Percentiles rank a stretch among this genome's conserved stretches.
Conservation (phyloP, 2,797 vertebrate species). For the Apogon hyalosoma region DNA sequence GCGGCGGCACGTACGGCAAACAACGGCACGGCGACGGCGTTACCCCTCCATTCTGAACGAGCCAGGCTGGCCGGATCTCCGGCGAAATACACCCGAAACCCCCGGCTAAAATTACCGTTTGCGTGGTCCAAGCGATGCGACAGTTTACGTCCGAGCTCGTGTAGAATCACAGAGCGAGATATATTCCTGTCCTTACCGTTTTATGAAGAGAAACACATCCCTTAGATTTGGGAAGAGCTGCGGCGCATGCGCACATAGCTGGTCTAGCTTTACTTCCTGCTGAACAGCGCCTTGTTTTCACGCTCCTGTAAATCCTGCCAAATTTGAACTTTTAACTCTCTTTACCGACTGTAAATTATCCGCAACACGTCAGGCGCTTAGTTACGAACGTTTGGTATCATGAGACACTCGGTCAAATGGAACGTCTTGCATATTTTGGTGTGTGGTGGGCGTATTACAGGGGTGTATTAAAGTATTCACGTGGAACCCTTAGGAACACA, state of each 20-base stretch:
- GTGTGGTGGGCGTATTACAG: no score
- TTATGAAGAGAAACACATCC: slow-evolving; percentile 81
- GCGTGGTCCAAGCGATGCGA: neutral
- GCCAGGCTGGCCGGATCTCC: slow-evolving; percentile 55
- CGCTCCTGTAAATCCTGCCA: slow-evolving; percentile 27
- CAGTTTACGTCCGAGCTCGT: neutral
- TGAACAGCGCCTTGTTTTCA: slow-evolving; percentile 49
- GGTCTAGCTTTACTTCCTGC: slow-evolving; percentile 81
- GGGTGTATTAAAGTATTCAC: no score
- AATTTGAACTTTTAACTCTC: neutral
- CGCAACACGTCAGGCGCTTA: no score
- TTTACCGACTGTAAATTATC: rapidly evolving
- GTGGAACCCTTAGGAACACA: no score
- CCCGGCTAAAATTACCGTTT: neutral
- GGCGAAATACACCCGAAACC: slow-evolving; percentile 3
- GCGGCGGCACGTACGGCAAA: slow-evolving; percentile 87
- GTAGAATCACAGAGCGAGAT: slow-evolving; percentile 2
- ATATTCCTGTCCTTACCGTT: slow-evolving; percentile 79
- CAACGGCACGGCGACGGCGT: slow-evolving; percentile 82
- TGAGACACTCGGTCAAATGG: no score
- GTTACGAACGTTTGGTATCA: no score
- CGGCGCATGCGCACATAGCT: slow-evolving; percentile 80
- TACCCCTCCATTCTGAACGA: slow-evolving; percentile 77
- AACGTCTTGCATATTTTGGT: no score
- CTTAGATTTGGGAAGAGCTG: slow-evolving; percentile 73